Percentiles rank a stretch among this genome's conserved stretches.
phyloP scores from a whole-genome alignment of 2,888 invertebrate species.

The Philopedon plagiatum region DNA sequence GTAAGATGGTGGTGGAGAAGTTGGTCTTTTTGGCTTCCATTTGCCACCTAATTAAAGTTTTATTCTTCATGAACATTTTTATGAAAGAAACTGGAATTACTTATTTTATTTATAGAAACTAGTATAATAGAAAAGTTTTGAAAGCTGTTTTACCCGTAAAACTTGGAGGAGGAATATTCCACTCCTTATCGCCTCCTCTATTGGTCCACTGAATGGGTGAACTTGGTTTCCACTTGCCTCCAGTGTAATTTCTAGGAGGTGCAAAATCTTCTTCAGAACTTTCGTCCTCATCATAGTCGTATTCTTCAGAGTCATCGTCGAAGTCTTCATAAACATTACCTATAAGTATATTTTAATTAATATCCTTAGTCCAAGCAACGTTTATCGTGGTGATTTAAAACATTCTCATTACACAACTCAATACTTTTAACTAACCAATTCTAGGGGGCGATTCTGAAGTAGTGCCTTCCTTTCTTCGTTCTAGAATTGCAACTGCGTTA shows the following conservation, averaged over 20 bases:
- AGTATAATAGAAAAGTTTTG: no score
- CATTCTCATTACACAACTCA: not conserved
- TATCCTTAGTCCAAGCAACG: no score
- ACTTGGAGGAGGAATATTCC: slow-evolving; percentile 73
- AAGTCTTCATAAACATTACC: slow-evolving; percentile 63
- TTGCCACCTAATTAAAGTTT: slow-evolving; percentile 72
- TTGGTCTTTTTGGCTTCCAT: slow-evolving; percentile 71
- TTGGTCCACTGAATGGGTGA: slow-evolving; percentile 65
- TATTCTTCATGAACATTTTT: no score
- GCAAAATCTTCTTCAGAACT: slow-evolving; percentile 68
- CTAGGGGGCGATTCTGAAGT: slow-evolving; percentile 30
- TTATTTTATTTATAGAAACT: no score
- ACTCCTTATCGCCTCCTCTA: slow-evolving; percentile 66
- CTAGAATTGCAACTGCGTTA: slow-evolving; percentile 77
- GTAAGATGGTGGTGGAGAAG: slow-evolving; percentile 65
- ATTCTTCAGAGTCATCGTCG: slow-evolving; percentile 60
- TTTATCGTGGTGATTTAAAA: no score
- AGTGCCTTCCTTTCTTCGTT: slow-evolving; percentile 70
- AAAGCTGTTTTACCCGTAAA: slow-evolving; percentile 75
- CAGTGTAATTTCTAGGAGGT: slow-evolving; percentile 74
- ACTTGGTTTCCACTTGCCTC: slow-evolving; percentile 84
- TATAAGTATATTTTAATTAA: not conserved
- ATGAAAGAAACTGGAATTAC: no score
- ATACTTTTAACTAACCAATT: slow-evolving; percentile 25
- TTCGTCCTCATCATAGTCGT: slow-evolving; percentile 60